Evolutionary conservation across 2,888 invertebrate species (phyloP).

Genomic region (Meta bourneti): DNA sequence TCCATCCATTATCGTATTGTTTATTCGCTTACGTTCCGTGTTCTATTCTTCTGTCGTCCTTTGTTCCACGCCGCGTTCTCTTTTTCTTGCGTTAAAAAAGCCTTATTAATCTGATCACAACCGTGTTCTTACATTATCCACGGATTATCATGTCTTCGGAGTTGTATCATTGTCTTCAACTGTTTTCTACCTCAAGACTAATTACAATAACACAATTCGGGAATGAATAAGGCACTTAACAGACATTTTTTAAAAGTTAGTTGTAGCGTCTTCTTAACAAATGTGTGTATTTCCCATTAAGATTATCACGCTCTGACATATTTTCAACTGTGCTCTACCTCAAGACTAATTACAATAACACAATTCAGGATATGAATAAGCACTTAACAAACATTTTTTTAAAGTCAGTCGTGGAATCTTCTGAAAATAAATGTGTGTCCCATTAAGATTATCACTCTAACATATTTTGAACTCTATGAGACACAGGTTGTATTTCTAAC

Average conservation of each 20-base stretch:
- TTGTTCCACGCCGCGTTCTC: slow-evolving; percentile 24
- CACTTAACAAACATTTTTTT: no score
- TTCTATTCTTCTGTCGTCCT: slow-evolving; percentile 15
- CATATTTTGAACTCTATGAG: no score
- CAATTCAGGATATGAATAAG: background rate
- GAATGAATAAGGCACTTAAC: no score
- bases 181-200: slow-evolving; percentile 1
- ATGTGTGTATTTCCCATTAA: no score
- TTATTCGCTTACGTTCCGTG: slow-evolving; percentile 21
- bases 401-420: no score
- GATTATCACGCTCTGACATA: background rate
- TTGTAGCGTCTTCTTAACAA: no score
- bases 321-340: background rate
- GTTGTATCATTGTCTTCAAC: background rate
- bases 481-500: no score
- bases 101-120: slow-evolving; percentile 28
- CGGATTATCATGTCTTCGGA: slow-evolving; percentile 15
- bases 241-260: no score
- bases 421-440: no score
- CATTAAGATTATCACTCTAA: no score
- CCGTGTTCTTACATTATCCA: slow-evolving; percentile 16
- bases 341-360: background rate
- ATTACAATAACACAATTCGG: background rate
- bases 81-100: slow-evolving; percentile 15
- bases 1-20: slow-evolving; percentile 42